Base-by-base conservation (phyloP, 2,113 vertebrate genomes). In the Chroicocephalus ridibundus region DNA sequence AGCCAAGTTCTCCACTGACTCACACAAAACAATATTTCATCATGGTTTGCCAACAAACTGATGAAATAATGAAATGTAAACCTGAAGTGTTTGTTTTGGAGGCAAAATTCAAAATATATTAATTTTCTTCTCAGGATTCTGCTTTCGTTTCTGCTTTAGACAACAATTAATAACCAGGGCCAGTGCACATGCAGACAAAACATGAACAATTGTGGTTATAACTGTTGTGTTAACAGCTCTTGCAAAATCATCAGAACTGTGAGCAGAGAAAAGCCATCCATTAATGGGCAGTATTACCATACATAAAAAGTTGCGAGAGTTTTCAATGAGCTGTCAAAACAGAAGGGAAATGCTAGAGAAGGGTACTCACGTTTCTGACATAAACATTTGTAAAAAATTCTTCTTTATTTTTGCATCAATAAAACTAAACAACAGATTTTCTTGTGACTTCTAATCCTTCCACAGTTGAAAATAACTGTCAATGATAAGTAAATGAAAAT, bases 241-340 rank as follows among this genome's bases (percentile, higher is more conserved):
- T 89, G 66, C 52, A 75, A 60, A 96, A 95, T 94, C 92, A 96
- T 94, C 83, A 97, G 97, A 97, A 97, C 94, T 94, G 88, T 79
- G 84, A 96, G 58, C 68, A 96, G 38, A 94, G 81, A 94, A 97
- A 94, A 85, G 54, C 27, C 97, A 96, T 94, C 97, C 97, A 97
- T 97, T 97, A 97, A 93, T 94, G 88, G 93, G 47, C 93, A 94
- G 81, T 95, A 96, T 94, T 97, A 82, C 70, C 44, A 94, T 62
- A 95, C 38, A 18, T 76, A 92, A 96, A 94, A 94, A 95, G 60
- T 96, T 96, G 88, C 89, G 71, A 93, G 87, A 87, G 70, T 95
- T 97, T 97, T 97, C 95, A 95, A 71, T 77, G 86, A 84, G 31
- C 89, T 97, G 94, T 97, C 95, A 97, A 97, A 97, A 96, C 91